phyloP scores from a whole-genome alignment of 2,888 invertebrate genomes.

The Caenorhabditis angaria region DNA sequence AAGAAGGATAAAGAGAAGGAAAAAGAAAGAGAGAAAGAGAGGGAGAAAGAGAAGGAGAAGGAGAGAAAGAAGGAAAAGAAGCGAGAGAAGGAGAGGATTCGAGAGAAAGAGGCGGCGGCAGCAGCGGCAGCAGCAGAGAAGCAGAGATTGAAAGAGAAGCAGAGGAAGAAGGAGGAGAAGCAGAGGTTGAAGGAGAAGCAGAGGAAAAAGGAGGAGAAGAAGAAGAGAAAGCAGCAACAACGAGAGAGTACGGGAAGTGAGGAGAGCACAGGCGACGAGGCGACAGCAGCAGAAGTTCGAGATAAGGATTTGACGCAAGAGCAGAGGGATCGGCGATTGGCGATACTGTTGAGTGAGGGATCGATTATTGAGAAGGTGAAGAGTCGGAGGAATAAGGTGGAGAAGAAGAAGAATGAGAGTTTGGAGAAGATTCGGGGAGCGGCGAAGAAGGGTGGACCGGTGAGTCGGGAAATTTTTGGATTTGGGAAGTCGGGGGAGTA shows the following conservation, averaged over 20 bases:
- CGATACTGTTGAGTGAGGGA: slow-evolving; percentile 18
- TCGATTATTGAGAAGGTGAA: slow-evolving; percentile 27
- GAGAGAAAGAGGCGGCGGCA: slow-evolving; percentile 19
- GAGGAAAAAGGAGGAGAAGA: slow-evolving; percentile 18
- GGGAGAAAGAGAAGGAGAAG: slow-evolving; percentile 3
- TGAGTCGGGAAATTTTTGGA: neutral
- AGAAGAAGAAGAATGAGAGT: slow-evolving; percentile 7
- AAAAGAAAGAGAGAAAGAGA: slow-evolving; percentile 15
- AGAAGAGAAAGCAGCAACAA: slow-evolving; percentile 21
- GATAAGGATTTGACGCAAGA: slow-evolving; percentile 27
- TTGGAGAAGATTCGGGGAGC: slow-evolving; percentile 22
- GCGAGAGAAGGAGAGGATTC: slow-evolving; percentile 19
- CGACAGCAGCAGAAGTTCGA: slow-evolving; percentile 1
- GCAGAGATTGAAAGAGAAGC: slow-evolving; percentile 12
- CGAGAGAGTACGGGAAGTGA: slow-evolving; percentile 13
- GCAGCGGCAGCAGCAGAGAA: slow-evolving; percentile 11
- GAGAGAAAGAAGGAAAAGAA: slow-evolving; percentile 23
- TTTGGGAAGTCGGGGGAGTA: no score
- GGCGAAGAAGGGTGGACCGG: neutral
- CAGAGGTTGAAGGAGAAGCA: slow-evolving; percentile 20
- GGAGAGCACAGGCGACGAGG: slow-evolving; percentile 7
- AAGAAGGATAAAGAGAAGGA: slow-evolving; percentile 29
- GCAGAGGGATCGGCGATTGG: slow-evolving; percentile 35
- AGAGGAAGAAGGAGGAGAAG: slow-evolving; percentile 12
- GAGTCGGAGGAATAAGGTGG: slow-evolving; percentile 15